These are phyloP conservation scores for Mormyrops attenuatus DNA, from an alignment of 2,797 vertebrate species.

Conservation along the genomic window DNA sequence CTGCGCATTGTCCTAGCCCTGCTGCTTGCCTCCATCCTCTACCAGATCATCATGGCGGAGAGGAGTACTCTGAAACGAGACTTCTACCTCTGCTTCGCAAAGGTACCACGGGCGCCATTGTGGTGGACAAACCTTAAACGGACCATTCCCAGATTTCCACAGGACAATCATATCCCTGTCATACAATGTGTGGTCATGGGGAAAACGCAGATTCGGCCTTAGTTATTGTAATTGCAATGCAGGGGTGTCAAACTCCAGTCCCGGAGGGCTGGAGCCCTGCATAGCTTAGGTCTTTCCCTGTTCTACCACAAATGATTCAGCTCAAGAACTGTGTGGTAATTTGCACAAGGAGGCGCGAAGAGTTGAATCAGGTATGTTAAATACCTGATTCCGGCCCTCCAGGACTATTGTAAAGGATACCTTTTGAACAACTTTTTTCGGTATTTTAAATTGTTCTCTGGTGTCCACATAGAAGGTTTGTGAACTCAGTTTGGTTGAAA, in stretches of 20 bases:
- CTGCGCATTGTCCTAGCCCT: conserved; percentile 73
- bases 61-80: conserved; percentile 86
- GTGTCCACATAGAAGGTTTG: neutral
- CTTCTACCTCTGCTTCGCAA: conserved; percentile 89
- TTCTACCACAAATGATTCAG: neutral
- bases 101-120: conserved; percentile 57
- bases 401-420: neutral
- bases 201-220: neutral
- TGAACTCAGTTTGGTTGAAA: neutral
- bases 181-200: neutral
- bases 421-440: neutral
- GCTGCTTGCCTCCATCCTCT: conserved; percentile 78
- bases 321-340: neutral
- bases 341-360: neutral
- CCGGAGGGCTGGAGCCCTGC: neutral
- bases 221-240: neutral
- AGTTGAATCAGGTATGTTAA: neutral
- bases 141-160: neutral
- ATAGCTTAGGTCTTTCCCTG: neutral
- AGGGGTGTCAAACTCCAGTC: neutral
- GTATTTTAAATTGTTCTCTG: neutral
- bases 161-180: neutral
- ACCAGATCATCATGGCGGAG: conserved; percentile 81
- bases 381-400: neutral
- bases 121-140: neutral